Conservation (phyloP, 1,140 invertebrate species). For the Limonius californicus region DNA sequence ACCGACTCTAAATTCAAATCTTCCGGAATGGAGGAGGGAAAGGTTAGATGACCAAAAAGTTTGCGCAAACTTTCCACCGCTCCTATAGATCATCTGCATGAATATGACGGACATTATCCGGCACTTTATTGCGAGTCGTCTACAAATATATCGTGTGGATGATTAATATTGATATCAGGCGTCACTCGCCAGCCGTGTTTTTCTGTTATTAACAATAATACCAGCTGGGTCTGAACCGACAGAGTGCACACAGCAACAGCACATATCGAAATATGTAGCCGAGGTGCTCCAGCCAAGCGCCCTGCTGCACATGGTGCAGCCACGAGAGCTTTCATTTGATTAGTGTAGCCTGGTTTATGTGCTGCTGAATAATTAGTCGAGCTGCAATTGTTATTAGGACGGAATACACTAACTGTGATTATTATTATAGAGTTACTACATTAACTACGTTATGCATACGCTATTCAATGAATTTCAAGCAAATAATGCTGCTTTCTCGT, state of each 20-base stretch:
- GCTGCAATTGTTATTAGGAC: neutral
- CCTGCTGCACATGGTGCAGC: constrained; percentile 1
- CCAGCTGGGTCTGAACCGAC: neutral
- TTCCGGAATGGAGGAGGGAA: too few relatives aligned
- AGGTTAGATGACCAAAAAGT: too few relatives aligned
- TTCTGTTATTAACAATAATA: constrained; percentile 3
- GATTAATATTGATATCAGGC: constrained; percentile 7
- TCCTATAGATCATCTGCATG: too few relatives aligned
- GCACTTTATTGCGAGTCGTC: neutral
- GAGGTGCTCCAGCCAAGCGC: neutral
- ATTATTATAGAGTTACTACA: too few relatives aligned
- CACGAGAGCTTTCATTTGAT: constrained; percentile 5
- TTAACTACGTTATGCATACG: too few relatives aligned
- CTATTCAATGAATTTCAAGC: too few relatives aligned
- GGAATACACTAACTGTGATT: too few relatives aligned
- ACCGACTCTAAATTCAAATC: too few relatives aligned
- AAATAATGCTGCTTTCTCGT: too few relatives aligned
- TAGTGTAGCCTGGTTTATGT: constrained; percentile 6
- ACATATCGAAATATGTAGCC: neutral
- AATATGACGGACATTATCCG: too few relatives aligned
- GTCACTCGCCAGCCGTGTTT: constrained; percentile 3
- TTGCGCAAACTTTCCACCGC: too few relatives aligned
- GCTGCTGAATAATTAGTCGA: constrained; percentile 2
- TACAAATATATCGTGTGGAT: neutral
- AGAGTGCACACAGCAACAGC: neutral